Conservation (phyloP, 2,888 invertebrate species). For the Leptinotarsa rubiginosa region DNA sequence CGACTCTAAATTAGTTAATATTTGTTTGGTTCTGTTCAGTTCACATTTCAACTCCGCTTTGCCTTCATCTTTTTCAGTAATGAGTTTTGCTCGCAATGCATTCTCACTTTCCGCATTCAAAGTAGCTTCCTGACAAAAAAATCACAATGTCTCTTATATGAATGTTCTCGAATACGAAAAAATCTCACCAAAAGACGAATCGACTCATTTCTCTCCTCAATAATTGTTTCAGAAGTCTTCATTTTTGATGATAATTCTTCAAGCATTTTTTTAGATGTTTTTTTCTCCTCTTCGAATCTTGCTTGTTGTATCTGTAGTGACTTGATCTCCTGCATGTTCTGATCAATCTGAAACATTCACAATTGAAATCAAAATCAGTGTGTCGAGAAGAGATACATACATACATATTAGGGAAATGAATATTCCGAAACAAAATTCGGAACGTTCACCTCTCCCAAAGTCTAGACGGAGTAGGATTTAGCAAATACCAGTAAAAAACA, state of each 20-base stretch:
- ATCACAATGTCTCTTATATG: constrained; percentile 21
- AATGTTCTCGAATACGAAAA: constrained; percentile 18
- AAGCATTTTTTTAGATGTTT: constrained; percentile 67
- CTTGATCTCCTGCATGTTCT: constrained; percentile 58
- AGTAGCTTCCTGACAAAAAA: constrained; percentile 65
- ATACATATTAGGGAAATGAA: no score
- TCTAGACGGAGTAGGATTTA: no score
- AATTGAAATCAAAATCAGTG: no score
- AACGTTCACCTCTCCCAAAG: no score
- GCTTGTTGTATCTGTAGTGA: constrained; percentile 66
- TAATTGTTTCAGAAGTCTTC: constrained; percentile 71
- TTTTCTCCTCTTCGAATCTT: constrained; percentile 69
- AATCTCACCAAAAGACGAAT: constrained; percentile 73
- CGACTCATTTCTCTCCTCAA: constrained; percentile 72
- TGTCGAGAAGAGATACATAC: no score
- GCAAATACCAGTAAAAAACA: no score
- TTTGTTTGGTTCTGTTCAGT: constrained; percentile 55
- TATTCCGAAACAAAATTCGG: no score
- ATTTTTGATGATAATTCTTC: constrained; percentile 72
- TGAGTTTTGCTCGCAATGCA: no score
- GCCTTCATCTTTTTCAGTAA: constrained; percentile 35
- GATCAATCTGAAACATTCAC: constrained; percentile 58
- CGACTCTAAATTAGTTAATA: constrained; percentile 58
- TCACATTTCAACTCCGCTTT: constrained; percentile 59
- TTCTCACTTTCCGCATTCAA: constrained; percentile 65